A percentile compares a stretch with the other conserved stretches of the same genome.
Conservation (phyloP, 2,888 invertebrate genomes). For the Invenusta paracnida region DNA sequence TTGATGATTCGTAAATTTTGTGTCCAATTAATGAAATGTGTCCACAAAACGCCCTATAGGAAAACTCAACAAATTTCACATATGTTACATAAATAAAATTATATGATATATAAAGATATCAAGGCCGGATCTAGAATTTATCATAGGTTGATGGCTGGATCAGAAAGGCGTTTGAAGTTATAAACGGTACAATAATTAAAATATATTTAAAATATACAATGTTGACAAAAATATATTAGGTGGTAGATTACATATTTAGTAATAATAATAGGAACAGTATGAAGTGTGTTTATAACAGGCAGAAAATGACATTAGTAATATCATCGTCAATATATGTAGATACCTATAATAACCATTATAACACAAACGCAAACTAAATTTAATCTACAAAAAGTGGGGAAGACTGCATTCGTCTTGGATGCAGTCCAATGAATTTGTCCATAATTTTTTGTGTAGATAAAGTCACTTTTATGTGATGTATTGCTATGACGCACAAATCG, state of each 20-base stretch:
- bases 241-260: slow-evolving; percentile 20
- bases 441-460: slow-evolving; percentile 29
- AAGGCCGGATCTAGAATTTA: slow-evolving; percentile 18
- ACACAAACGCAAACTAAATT: slow-evolving; percentile 15
- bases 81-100: neutral
- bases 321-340: neutral
- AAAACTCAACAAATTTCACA: too few relatives aligned
- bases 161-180: neutral
- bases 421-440: slow-evolving; percentile 23
- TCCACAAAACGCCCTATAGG: neutral
- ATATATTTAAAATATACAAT: slow-evolving; percentile 22
- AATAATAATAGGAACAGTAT: neutral
- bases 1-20: neutral
- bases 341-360: slow-evolving; percentile 4
- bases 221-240: slow-evolving; percentile 22
- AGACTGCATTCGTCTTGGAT: slow-evolving; percentile 23
- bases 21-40: neutral
- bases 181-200: slow-evolving; percentile 20
- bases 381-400: neutral
- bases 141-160: slow-evolving; percentile 16
- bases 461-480: slow-evolving; percentile 15
- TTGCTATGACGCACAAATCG: slow-evolving; percentile 29
- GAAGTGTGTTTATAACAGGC: slow-evolving; percentile 11
- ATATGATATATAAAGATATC: neutral
- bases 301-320: neutral